Conservation (phyloP, 2,888 invertebrate species). For the Lasiommata megera region DNA sequence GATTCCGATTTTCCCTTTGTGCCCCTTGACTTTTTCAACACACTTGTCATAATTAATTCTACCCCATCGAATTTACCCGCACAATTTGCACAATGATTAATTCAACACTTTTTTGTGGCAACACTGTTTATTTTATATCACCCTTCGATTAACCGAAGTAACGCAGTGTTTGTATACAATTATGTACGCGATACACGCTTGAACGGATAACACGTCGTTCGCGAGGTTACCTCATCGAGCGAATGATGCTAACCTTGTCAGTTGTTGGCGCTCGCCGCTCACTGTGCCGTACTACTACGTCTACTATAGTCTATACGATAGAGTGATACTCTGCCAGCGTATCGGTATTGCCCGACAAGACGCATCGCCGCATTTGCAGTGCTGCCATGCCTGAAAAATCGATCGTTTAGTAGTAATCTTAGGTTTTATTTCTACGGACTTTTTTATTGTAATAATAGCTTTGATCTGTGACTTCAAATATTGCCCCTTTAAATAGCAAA, state of each 20-base stretch:
- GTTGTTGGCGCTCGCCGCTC: constrained; percentile 19
- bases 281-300: constrained; percentile 17
- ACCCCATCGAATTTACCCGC: constrained; percentile 38
- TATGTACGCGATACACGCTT: constrained; percentile 20
- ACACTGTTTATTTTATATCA: constrained; percentile 12
- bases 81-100: constrained; percentile 56
- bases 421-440: background rate
- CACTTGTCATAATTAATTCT: constrained; percentile 65
- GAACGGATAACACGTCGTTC: constrained; percentile 25
- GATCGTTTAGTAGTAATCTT: constrained; percentile 33
- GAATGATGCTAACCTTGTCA: constrained; percentile 31
- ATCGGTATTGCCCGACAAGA: constrained; percentile 25
- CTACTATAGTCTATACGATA: constrained; percentile 21
- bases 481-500: too few species aligned
- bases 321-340: constrained; percentile 19
- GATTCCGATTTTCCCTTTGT: constrained; percentile 77
- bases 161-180: background rate
- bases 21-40: constrained; percentile 74
- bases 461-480: too few species aligned
- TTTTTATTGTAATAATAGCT: too few species aligned
- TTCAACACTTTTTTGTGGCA: constrained; percentile 27
- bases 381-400: constrained; percentile 30
- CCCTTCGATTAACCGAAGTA: constrained; percentile 18
- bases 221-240: constrained; percentile 29
- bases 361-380: constrained; percentile 32